Evolutionary conservation across 2,113 vertebrate genomes (phyloP), one percentile per base, ranked within the genome.

Genomic region (Oplegnathus fasciatus): DNA sequence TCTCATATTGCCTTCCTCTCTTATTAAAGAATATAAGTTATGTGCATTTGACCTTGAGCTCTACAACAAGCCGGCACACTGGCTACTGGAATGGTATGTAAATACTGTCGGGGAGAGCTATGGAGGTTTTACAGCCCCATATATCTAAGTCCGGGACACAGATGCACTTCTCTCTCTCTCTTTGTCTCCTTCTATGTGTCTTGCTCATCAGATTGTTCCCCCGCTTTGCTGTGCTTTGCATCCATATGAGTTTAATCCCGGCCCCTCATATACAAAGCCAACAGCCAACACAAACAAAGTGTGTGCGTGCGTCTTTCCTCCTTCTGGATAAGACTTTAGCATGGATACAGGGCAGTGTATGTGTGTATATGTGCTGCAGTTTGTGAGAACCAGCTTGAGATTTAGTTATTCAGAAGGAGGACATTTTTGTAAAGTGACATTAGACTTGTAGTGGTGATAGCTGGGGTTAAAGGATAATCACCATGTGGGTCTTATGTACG

Each of bases 21-120:
- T 73, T 90, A 89, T 88, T 86, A 92, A 76, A 86, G 75, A 78
- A 88, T 71, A 55, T 55, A 86, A 86, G 72, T 92, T 88, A 76
- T 83, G 78, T 83, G 89, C 65, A 52, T 91, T 88, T 93, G 92
- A 93, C 94, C 93, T 95, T 96, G 92, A 93, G 88, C 67, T 78
- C 69, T 68, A 86, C 77, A 89, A 74, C 68, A 84, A 79, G 82
- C 84, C 75, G 70, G 90, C 82, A 82, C 86, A 30, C 79, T 5
- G 20, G 68, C 58, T 73, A 70, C 81, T 83, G 86, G 86, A 88
- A 48, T 72, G 40, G 83, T 83, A 92, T 93, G 89, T 89, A 92
- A 92, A 95, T 94, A 87, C 46, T 55, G 83, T 69, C 9, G 20
- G 44, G 75, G 34, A 67, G 73, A 65, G 84, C 82, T 70, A 40